These are phyloP conservation scores for Chaetodon trifascialis DNA, from an alignment of 2,113 vertebrate species.

Conservation along the genomic window DNA sequence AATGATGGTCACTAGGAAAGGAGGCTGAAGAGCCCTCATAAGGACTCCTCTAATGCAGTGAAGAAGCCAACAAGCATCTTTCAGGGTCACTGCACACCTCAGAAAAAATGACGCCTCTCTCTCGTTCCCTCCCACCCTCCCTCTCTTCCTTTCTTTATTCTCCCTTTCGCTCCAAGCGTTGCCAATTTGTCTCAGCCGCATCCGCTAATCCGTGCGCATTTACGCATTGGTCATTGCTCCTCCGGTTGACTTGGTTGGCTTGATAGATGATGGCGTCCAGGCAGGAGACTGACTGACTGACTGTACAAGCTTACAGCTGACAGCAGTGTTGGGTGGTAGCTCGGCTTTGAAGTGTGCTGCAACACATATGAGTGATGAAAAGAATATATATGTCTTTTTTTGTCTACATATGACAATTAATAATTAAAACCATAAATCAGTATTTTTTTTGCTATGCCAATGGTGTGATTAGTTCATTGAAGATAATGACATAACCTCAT, in stretches of 20 bases:
- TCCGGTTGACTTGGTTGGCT: constrained; percentile 74
- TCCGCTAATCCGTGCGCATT: constrained; percentile 76
- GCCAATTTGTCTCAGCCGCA: constrained; percentile 74
- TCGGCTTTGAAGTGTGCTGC: constrained; percentile 18
- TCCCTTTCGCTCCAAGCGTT: constrained; percentile 73
- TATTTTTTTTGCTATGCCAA: not conserved
- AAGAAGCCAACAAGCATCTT: constrained; percentile 72
- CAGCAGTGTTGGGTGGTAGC: constrained; percentile 62
- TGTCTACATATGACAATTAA: constrained; percentile 3
- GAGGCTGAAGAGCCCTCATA: constrained; percentile 66
- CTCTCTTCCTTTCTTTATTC: constrained; percentile 45
- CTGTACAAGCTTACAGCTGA: constrained; percentile 71
- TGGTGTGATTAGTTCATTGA: not conserved
- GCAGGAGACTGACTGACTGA: constrained; percentile 70
- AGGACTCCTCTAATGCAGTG: constrained; percentile 60
- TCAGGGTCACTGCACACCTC: constrained; percentile 75
- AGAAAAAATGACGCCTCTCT: constrained; percentile 57
- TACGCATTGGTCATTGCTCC: constrained; percentile 75
- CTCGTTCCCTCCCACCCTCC: constrained; percentile 34
- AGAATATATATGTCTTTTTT: not conserved
- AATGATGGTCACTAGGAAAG: constrained; percentile 66
- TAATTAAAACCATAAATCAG: not conserved
- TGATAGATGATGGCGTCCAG: constrained; percentile 73
- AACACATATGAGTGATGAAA: constrained; percentile 18
- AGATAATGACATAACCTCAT: not conserved